Conservation (phyloP, 2,797 vertebrate genomes). For the Pogonophryne albipinna region DNA sequence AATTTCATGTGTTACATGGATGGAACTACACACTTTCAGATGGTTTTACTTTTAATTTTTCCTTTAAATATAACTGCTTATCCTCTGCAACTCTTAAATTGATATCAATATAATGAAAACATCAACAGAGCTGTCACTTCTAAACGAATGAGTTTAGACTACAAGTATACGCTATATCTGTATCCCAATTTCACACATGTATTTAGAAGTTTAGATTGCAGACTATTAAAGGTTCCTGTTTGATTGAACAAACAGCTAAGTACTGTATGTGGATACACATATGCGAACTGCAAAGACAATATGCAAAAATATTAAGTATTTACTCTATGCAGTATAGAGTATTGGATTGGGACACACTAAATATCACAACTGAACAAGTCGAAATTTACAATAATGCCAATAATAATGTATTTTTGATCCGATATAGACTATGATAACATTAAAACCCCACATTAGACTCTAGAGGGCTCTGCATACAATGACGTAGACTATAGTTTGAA, state of each 20-base stretch:
- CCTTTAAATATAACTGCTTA: not conserved
- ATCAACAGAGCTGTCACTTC: not conserved
- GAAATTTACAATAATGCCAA: not conserved
- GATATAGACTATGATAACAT: not conserved
- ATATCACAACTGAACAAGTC: not conserved
- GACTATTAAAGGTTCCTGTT: too few relatives aligned
- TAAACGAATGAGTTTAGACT: not conserved
- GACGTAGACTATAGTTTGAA: not conserved
- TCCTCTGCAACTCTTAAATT: too few relatives aligned
- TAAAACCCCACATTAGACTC: not conserved
- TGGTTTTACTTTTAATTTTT: not conserved
- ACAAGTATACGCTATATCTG: not conserved
- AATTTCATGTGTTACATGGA: not conserved
- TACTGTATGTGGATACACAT: not conserved
- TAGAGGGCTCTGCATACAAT: not conserved
- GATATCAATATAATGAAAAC: not conserved
- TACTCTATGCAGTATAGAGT: not conserved
- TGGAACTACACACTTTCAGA: not conserved
- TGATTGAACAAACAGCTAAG: not conserved
- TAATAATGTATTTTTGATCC: not conserved
- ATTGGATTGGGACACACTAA: not conserved
- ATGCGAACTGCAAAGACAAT: not conserved
- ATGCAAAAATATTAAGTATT: not conserved
- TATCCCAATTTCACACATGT: not conserved
- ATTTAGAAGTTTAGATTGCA: not conserved